Percentiles rank a stretch among this genome's conserved stretches.
These are phyloP conservation scores for Neodiprion pinetum DNA, from an alignment of 1,140 invertebrate species.

Conservation along the genomic window DNA sequence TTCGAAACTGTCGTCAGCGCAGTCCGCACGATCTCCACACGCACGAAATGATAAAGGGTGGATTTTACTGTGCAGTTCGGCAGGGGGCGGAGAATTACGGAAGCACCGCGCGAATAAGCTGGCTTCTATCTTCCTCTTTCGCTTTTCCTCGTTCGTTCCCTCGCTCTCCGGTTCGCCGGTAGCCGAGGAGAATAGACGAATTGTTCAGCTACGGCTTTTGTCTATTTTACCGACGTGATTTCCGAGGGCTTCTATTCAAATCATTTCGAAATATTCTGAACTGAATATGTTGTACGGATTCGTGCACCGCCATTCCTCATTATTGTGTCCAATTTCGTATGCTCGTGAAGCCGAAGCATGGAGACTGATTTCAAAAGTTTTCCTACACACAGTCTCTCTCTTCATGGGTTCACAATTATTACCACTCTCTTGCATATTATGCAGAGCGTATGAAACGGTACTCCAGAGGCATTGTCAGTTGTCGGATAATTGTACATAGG, in stretches of 20 bases:
- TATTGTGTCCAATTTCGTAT: conserved; percentile 4
- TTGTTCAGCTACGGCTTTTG: not conserved
- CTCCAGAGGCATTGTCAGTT: too few relatives aligned
- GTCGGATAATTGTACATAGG: too few relatives aligned
- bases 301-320: conserved; percentile 1
- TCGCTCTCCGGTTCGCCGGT: not conserved
- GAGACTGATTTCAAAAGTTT: not conserved
- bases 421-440: too few relatives aligned
- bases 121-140: too few relatives aligned
- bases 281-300: conserved; percentile 3
- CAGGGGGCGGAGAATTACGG: not conserved
- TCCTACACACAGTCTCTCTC: not conserved
- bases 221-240: conserved; percentile 3
- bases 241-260: conserved; percentile 5
- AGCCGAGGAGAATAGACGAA: conserved; percentile 2
- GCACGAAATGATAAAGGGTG: not conserved
- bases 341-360: not conserved
- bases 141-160: not conserved
- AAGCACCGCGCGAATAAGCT: too few relatives aligned
- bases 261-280: not conserved
- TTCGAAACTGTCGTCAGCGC: not conserved
- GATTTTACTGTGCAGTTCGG: not conserved
- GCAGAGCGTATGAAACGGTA: too few relatives aligned
- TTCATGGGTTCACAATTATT: too few relatives aligned
- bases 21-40: not conserved